Percentiles rank a stretch among this genome's conserved stretches.
These are phyloP conservation scores for Phrynocephalus versicolor DNA, from an alignment of 2,113 vertebrate genomes.

Conservation along the genomic window DNA sequence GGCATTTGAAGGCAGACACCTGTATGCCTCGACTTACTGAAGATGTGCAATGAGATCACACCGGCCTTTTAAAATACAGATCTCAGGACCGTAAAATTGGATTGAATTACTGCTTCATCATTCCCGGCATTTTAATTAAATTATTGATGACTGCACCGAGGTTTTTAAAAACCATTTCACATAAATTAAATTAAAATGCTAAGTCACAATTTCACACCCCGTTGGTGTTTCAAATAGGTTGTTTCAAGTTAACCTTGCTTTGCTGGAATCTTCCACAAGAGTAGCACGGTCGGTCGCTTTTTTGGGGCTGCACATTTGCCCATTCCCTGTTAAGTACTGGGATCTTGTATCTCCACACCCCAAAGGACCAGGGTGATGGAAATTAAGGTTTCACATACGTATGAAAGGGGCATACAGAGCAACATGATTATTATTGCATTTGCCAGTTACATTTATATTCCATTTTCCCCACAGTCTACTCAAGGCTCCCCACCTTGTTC, in stretches of 20 bases:
- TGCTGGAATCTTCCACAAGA: neutral
- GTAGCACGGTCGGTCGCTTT: neutral
- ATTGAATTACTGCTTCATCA: slow-evolving; percentile 2
- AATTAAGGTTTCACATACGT: neutral
- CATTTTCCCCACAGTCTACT: neutral
- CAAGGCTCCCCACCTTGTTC: neutral
- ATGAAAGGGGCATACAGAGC: neutral
- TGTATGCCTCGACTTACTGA: neutral
- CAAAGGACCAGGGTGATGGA: neutral
- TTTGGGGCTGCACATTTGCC: too few species aligned
- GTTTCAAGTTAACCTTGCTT: neutral
- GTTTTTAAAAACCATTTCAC: neutral
- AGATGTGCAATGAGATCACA: neutral
- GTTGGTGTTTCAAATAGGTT: neutral
- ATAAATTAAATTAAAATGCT: slow-evolving; percentile 4
- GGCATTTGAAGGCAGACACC: neutral
- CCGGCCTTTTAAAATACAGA: neutral
- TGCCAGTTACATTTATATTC: neutral
- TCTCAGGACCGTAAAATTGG: slow-evolving; percentile 6
- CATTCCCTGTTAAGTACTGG: too few species aligned
- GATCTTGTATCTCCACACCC: too few species aligned
- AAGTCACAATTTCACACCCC: neutral
- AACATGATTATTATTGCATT: neutral
- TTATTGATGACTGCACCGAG: neutral
- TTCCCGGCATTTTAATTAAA: slow-evolving; percentile 7